Evolutionary conservation across 2,888 invertebrate species (phyloP), one percentile per base, ranked within the genome.

Genomic region (Euproctis similis): DNA sequence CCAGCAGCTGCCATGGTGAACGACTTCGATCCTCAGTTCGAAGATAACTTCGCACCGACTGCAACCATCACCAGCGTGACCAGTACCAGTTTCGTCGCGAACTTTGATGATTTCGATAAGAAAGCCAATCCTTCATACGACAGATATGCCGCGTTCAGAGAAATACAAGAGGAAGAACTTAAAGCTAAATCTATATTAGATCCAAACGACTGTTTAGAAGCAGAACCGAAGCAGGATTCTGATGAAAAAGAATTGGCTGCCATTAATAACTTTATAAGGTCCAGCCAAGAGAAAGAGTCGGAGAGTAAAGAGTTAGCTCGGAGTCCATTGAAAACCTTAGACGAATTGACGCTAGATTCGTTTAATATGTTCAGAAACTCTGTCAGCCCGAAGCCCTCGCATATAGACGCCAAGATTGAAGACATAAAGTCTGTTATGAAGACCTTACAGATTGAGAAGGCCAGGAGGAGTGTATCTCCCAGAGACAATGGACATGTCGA

Each of bases 81-180:
- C 1, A 66, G 58, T 36, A 87, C 87, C 11, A 73, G 87, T 4
- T 92, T 92, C 49, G 88, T 89, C 6, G 89, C 90, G 0, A 89
- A 89, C 52, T 91, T 91, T 53, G 90, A 89, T 21, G 87, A 89
- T 51, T 89, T 89, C 45, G 71, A 82, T 45, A 70, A 73, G 33
- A 84, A 85, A 58, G 75, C 80, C 0, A 87, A 87, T 34, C 73
- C 88, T 0, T 70, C 87, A 0, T 92, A 91, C 55, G 95, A 95
- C 61, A 88, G 93, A 47, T 96, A 96, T 64, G 95, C 95, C 0
- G 95, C 92, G 0, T 95, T 96, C 55, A 86, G 95, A 38, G 95
- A 96, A 76, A 88, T 94, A 46, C 91, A 94, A 46, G 90, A 93
- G 53, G 92, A 92, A 61, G 90, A 90, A 46, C 67, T 89, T 13